These are phyloP conservation scores for Meandrusa payeni DNA, from an alignment of 2,888 invertebrate species.

Conservation along the genomic window DNA sequence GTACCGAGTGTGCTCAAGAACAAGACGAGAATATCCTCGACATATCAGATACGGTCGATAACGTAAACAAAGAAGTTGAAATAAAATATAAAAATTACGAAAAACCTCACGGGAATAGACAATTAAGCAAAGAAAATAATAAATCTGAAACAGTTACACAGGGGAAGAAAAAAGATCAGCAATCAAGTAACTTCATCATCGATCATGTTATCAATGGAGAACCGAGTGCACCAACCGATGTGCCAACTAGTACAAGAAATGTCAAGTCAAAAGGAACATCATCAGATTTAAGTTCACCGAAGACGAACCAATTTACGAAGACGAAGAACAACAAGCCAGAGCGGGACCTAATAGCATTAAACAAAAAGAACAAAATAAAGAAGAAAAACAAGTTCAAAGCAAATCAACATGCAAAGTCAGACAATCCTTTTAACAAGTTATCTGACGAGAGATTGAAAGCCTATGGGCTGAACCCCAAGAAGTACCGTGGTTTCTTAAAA, in stretches of 20 bases:
- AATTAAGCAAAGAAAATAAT: slow-evolving; percentile 30
- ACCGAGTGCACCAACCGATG: slow-evolving; percentile 2
- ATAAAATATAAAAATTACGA: slow-evolving; percentile 8
- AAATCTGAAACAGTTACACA: neutral
- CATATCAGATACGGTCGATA: no score
- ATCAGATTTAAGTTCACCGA: no score
- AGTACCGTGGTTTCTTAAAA: slow-evolving; percentile 89
- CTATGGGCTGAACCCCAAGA: slow-evolving; percentile 95
- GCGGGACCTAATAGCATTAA: neutral
- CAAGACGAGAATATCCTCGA: slow-evolving; percentile 28
- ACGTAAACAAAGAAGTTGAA: slow-evolving; percentile 26
- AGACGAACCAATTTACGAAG: neutral
- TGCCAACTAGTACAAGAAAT: no score
- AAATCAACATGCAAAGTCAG: slow-evolving; percentile 36
- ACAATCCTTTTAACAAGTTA: slow-evolving; percentile 64
- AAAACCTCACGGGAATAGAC: slow-evolving; percentile 21
- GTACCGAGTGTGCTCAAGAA: slow-evolving; percentile 28
- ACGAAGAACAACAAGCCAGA: slow-evolving; percentile 9
- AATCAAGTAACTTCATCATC: slow-evolving; percentile 10
- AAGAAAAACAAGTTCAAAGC: slow-evolving; percentile 44
- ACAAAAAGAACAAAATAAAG: slow-evolving; percentile 39
- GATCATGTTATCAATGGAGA: neutral
- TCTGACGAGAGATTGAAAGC: slow-evolving; percentile 92
- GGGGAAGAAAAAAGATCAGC: slow-evolving; percentile 12
- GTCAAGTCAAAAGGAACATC: no score